Percentiles rank a stretch among this genome's conserved stretches.
Conservation (phyloP, 2,797 vertebrate genomes). For the Vultur gryphus region DNA sequence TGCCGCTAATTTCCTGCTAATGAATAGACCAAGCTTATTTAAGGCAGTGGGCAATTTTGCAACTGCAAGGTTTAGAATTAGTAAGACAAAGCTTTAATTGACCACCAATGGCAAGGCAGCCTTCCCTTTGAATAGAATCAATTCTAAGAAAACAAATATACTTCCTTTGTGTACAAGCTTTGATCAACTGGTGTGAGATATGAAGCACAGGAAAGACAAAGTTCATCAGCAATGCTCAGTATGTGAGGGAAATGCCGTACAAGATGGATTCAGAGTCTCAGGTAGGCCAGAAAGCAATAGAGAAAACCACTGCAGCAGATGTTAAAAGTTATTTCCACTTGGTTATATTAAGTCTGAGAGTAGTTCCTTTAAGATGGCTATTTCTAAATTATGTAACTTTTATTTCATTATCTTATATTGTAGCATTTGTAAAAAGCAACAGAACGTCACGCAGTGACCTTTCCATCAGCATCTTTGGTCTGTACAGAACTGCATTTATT, state of each 20-base stretch:
- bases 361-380: background rate
- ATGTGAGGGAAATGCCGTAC: constrained; percentile 26
- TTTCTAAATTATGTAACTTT: background rate
- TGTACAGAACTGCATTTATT: background rate
- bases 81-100: background rate
- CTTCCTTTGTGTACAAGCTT: constrained; percentile 3
- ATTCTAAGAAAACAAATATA: background rate
- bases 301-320: background rate
- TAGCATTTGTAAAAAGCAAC: background rate
- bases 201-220: constrained; percentile 42
- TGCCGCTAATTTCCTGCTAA: background rate
- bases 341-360: background rate
- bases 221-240: constrained; percentile 2
- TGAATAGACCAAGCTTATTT: background rate
- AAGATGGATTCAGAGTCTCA: constrained; percentile 48
- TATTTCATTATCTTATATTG: background rate
- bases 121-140: background rate
- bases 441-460: background rate
- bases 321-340: background rate
- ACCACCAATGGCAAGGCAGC: background rate
- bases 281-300: background rate
- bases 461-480: background rate
- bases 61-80: background rate
- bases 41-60: background rate
- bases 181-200: constrained; percentile 25